Percentiles rank a stretch among this genome's conserved stretches.
Evolutionary conservation across 2,797 vertebrate species (phyloP).

Genomic region (Bradypus variegatus): DNA sequence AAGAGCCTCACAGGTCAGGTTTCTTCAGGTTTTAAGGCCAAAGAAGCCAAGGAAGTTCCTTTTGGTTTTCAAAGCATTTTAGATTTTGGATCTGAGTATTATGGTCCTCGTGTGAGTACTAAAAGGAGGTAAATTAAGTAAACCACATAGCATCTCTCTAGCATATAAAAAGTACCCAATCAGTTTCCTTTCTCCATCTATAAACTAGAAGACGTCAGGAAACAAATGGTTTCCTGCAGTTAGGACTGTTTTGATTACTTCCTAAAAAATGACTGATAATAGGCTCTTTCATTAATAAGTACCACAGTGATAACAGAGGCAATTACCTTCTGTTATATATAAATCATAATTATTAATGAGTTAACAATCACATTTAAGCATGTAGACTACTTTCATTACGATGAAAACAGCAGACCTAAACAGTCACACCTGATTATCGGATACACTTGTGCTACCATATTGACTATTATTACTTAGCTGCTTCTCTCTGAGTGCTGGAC

Average conservation of each 20-base stretch:
- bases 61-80: neutral
- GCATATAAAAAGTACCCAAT: neutral
- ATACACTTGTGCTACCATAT: too few relatives aligned
- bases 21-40: neutral
- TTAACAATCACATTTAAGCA: neutral
- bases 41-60: neutral
- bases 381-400: neutral
- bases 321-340: neutral
- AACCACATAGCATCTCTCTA: neutral
- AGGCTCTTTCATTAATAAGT: neutral
- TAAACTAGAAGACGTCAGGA: neutral
- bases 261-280: neutral
- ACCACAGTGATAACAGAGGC: neutral
- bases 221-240: neutral
- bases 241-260: neutral
- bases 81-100: neutral
- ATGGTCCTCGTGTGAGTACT: neutral
- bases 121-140: neutral
- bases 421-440: neutral
- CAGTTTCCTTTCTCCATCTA: neutral
- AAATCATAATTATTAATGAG: slow-evolving; percentile 2
- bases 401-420: neutral
- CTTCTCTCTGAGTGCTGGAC: neutral
- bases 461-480: neutral
- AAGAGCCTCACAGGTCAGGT: neutral